Conservation (phyloP, 2,888 invertebrate genomes). For the Drymonia ruficornis region DNA sequence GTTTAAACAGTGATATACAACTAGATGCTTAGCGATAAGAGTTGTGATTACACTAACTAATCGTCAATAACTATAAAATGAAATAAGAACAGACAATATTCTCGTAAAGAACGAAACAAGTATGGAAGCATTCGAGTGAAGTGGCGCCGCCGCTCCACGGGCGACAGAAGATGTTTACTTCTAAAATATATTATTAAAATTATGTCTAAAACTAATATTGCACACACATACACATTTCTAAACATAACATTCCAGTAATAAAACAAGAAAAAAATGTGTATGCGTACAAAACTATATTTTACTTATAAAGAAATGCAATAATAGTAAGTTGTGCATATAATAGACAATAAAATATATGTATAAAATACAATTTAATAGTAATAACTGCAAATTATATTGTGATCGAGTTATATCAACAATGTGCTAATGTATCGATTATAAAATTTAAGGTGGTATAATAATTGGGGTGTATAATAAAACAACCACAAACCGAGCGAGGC, state of each 20-base stretch:
- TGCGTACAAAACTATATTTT: constrained; percentile 79
- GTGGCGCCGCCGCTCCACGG: constrained; percentile 20
- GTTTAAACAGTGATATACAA: constrained; percentile 71
- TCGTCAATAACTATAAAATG: constrained; percentile 59
- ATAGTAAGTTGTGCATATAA: constrained; percentile 81
- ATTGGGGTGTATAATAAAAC: constrained; percentile 26
- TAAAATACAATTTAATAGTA: constrained; percentile 77
- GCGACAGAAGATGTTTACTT: constrained; percentile 53
- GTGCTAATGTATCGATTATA: constrained; percentile 59
- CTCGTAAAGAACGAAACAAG: constrained; percentile 66
- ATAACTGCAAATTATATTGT: constrained; percentile 78
- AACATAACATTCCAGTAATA: constrained; percentile 64
- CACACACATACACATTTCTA: constrained; percentile 84
- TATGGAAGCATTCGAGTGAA: constrained; percentile 65
- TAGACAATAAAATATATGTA: constrained; percentile 81
- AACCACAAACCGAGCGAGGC: constrained; percentile 53
- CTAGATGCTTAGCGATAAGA: constrained; percentile 76
- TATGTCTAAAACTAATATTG: constrained; percentile 81
- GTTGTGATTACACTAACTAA: constrained; percentile 82
- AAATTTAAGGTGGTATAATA: constrained; percentile 30
- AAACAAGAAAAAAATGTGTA: constrained; percentile 77
- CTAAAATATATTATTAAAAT: constrained; percentile 72
- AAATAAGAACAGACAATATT: constrained; percentile 61
- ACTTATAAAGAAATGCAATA: constrained; percentile 69
- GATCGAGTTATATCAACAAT: constrained; percentile 68